Evolutionary conservation across 2,113 vertebrate genomes (phyloP).

Genomic region (Xenus cinereus): DNA sequence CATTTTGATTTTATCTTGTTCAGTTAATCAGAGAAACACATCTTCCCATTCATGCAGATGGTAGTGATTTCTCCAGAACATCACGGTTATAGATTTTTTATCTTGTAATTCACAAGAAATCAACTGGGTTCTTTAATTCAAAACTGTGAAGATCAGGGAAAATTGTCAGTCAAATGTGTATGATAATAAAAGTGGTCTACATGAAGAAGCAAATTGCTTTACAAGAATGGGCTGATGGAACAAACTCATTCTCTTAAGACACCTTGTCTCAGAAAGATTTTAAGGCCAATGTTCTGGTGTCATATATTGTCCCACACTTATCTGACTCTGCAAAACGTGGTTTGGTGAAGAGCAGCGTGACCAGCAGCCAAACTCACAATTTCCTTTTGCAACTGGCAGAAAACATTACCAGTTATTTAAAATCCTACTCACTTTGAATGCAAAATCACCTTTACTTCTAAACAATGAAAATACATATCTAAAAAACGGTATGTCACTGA

Average conservation of each 20-base stretch:
- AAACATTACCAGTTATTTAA: background rate
- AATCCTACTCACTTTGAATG: background rate
- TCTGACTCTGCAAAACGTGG: background rate
- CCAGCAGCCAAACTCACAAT: background rate
- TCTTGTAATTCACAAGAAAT: background rate
- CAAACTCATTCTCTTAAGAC: background rate
- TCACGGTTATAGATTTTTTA: background rate
- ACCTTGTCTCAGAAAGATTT: background rate
- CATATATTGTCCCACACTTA: background rate
- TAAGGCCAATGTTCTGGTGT: background rate
- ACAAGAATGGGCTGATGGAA: background rate
- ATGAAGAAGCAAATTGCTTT: background rate
- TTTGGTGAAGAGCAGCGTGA: background rate
- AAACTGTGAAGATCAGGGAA: background rate
- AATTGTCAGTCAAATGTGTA: background rate
- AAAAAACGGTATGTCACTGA: background rate
- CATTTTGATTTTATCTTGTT: background rate
- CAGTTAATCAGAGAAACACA: background rate
- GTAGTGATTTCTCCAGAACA: background rate
- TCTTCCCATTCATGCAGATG: background rate
- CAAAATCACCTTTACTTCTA: background rate
- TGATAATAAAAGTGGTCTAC: background rate
- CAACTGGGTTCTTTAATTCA: background rate
- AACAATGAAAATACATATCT: background rate
- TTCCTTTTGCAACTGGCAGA: background rate